Base-by-base conservation (phyloP, 2,113 vertebrate genomes). In the Epinephelus fuscoguttatus region DNA sequence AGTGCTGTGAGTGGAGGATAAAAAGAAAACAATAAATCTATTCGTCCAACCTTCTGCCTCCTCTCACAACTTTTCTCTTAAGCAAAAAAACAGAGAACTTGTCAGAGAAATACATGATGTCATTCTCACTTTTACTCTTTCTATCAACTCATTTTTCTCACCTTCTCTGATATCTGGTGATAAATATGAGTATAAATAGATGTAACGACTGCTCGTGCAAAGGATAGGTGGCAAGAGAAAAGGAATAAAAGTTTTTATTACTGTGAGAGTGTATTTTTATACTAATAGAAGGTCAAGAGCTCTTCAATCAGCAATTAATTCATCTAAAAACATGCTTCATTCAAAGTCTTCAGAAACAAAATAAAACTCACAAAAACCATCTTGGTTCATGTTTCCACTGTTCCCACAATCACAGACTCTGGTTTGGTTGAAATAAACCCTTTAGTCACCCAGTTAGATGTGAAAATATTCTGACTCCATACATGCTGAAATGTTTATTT, bases 121-220 rank as follows among this genome's bases (percentile, higher is more conserved):
- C 37, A 23, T 33, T 70, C 30, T 42, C 60, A 56, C 69, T 52
- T 30, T 45, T 55, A 42, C 45, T 52, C 27, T 52, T 56, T 23
- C 37, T 57, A 30, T 62, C 57, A 45, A 6, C 59, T 56, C 10
- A 27, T 56, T 7, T 63, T 21, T 63, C 49, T 18, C 69, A 49
- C 40, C 25, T 80, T 27, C 15, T 77, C n/a, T 21, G 4, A 49
- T 47, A 47, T 12, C 70, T 81, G 56, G 6, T 66, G 52, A 67
- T 59, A 40, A 23, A 67, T 40, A 4, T 3, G 4, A 60, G 7
- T 73, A 59, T 40, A 73, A 67, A 74, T 59, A 80, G 59, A 80
- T n/a, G 17, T 5, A 17, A 63, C 50, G 8, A 19, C 0, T 25
- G 50, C 23, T 49, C 47, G 47, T 3, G 18, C 61, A 27, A 59